Evolutionary conservation across 2,797 vertebrate genomes (phyloP).

Genomic region (Sphenodon punctatus): DNA sequence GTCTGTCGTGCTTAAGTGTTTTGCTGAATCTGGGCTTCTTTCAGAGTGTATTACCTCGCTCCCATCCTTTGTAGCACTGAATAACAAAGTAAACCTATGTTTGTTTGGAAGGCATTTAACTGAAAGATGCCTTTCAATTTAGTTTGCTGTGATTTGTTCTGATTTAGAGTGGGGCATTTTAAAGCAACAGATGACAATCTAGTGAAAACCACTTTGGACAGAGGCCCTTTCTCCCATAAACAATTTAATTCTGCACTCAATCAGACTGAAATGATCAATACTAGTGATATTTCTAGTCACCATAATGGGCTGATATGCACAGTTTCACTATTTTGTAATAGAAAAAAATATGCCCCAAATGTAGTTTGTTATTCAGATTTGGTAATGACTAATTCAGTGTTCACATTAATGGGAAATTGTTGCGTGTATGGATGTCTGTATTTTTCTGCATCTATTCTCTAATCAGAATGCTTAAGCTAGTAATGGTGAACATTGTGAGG

Average conservation of each 20-base stretch:
- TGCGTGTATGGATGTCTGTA: rapidly evolving
- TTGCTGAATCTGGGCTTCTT: constrained; percentile 55
- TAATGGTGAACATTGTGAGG: neutral
- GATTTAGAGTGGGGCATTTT: constrained; percentile 15
- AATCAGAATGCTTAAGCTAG: neutral
- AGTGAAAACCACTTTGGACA: constrained; percentile 69
- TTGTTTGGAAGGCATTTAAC: neutral
- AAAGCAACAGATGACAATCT: constrained; percentile 49
- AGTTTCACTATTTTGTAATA: constrained; percentile 40
- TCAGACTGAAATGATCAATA: constrained; percentile 59
- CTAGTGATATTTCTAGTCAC: neutral
- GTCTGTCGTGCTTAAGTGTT: constrained; percentile 40
- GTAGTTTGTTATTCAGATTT: constrained; percentile 47
- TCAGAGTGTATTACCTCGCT: constrained; percentile 56
- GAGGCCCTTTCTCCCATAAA: constrained; percentile 64
- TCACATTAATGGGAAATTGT: constrained; percentile 49
- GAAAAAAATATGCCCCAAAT: constrained; percentile 45
- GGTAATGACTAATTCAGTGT: constrained; percentile 52
- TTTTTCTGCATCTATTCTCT: neutral
- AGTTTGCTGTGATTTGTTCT: neutral
- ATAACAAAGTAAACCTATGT: constrained; percentile 45
- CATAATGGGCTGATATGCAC: constrained; percentile 47
- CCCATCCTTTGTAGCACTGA: constrained; percentile 51
- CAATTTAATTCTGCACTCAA: constrained; percentile 63
- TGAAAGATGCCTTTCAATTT: constrained; percentile 42